Conservation (phyloP, 2,888 invertebrate genomes). For the Tinea semifulvella region DNA sequence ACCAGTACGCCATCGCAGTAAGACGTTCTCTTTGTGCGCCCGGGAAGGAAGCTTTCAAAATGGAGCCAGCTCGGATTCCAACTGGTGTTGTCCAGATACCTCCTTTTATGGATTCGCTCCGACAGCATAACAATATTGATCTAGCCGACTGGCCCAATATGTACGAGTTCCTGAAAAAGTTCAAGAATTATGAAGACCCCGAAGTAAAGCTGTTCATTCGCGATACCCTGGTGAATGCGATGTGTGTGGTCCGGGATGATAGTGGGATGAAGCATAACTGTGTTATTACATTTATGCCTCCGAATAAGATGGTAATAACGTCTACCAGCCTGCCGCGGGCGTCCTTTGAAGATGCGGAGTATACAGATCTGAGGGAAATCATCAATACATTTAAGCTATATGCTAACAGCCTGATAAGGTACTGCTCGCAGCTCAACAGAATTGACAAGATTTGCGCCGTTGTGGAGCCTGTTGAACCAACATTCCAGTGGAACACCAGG, state of each 20-base stretch:
- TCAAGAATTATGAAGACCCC: too few species aligned
- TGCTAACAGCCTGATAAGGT: constrained; percentile 31
- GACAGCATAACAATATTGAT: too few species aligned
- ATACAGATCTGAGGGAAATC: constrained; percentile 32
- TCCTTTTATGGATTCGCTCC: too few species aligned
- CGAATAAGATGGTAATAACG: constrained; percentile 31
- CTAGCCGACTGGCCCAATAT: too few species aligned
- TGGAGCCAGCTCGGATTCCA: too few species aligned
- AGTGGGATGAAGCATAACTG: constrained; percentile 37
- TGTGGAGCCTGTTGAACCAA: constrained; percentile 41
- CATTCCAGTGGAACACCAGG: constrained; percentile 47
- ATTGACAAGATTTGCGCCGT: constrained; percentile 37
- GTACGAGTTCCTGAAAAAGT: too few species aligned
- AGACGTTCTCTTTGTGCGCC: constrained; percentile 2
- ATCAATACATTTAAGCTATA: constrained; percentile 28
- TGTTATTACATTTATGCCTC: constrained; percentile 31
- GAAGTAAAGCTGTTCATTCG: too few species aligned
- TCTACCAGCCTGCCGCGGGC: constrained; percentile 36
- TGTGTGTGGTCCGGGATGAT: too few species aligned
- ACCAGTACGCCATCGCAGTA: constrained; percentile 13
- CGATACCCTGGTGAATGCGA: too few species aligned
- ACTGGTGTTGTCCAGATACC: too few species aligned
- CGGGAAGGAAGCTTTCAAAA: too few species aligned
- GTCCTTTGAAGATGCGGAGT: constrained; percentile 33
- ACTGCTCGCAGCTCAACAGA: constrained; percentile 42